Evolutionary conservation across 92 coral and sea anemone species (phyloP).

Genomic region (Plumapathes pennacea): DNA sequence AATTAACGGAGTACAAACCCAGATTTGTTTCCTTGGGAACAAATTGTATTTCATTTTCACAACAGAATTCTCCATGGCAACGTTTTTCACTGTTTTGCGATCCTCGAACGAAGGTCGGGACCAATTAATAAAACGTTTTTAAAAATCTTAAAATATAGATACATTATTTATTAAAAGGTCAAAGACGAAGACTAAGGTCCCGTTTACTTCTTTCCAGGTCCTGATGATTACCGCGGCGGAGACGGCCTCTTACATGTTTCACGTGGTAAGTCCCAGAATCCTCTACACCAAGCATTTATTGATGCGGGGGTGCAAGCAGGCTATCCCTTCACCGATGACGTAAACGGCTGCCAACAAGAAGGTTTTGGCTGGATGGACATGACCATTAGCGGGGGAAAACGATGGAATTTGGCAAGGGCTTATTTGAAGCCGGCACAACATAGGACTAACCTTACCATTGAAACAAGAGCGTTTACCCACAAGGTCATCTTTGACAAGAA

Average conservation of each 20-base stretch:
- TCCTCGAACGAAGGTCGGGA: too few species aligned
- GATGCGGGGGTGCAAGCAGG: constrained; percentile 83
- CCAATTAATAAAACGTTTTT: too few species aligned
- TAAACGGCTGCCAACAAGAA: constrained; percentile 90
- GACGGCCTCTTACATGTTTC: constrained; percentile 77
- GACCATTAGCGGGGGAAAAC: constrained; percentile 66
- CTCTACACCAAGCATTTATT: constrained; percentile 71
- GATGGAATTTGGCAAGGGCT: constrained; percentile 83
- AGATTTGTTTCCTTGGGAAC: too few species aligned
- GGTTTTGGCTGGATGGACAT: constrained; percentile 87
- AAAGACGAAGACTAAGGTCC: too few species aligned
- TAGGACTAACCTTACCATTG: constrained; percentile 52
- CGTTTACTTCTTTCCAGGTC: constrained; percentile 58
- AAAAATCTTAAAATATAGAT: too few species aligned
- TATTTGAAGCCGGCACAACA: constrained; percentile 62
- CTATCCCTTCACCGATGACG: constrained; percentile 75
- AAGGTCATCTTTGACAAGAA: constrained; percentile 68
- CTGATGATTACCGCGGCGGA: constrained; percentile 78
- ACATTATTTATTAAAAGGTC: too few species aligned
- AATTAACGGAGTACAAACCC: too few species aligned
- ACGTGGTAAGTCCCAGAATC: constrained; percentile 67
- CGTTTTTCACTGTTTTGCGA: too few species aligned
- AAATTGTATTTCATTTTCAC: too few species aligned
- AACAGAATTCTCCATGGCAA: too few species aligned
- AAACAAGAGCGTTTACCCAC: constrained; percentile 60